Evolutionary conservation across 2,797 vertebrate genomes (phyloP).

Genomic region (Rhyacichthys aspro): DNA sequence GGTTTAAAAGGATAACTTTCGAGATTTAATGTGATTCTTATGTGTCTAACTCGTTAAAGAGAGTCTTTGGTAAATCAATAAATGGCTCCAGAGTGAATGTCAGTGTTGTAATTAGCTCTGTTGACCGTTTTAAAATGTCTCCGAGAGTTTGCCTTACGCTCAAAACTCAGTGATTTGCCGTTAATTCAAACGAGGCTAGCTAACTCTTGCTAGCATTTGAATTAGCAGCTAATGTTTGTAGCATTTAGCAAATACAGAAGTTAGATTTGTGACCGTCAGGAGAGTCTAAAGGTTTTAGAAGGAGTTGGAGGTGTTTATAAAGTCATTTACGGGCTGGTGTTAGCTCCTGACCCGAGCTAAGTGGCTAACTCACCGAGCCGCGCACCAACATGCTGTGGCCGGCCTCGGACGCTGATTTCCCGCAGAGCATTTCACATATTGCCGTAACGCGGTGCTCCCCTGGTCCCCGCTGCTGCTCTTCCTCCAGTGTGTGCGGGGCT

Average conservation of each 20-base stretch:
- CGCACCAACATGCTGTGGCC: conserved; percentile 71
- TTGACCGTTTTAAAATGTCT: too few species aligned
- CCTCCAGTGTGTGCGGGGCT: conserved; percentile 62
- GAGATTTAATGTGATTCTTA: too few species aligned
- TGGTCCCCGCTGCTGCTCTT: conserved; percentile 25
- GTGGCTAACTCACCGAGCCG: conserved; percentile 59
- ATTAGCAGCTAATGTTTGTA: conserved; percentile 9
- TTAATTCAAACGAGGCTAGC: not conserved
- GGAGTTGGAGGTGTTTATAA: not conserved
- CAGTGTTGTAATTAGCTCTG: too few species aligned
- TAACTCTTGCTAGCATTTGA: not conserved
- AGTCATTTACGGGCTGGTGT: not conserved
- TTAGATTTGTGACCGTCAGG: too few species aligned
- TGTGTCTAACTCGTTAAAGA: too few species aligned
- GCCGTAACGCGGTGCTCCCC: conserved; percentile 42
- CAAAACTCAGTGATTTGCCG: not conserved
- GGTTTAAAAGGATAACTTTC: too few species aligned
- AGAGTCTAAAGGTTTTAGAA: not conserved
- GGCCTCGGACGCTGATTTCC: conserved; percentile 52
- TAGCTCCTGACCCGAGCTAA: conserved; percentile 9
- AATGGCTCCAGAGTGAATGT: too few species aligned
- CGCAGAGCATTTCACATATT: conserved; percentile 71
- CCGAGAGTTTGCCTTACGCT: not conserved
- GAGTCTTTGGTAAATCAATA: too few species aligned
- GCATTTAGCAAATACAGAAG: not conserved